Evolutionary conservation across 2,113 vertebrate species (phyloP).

Genomic region (Rhipidura dahli): DNA sequence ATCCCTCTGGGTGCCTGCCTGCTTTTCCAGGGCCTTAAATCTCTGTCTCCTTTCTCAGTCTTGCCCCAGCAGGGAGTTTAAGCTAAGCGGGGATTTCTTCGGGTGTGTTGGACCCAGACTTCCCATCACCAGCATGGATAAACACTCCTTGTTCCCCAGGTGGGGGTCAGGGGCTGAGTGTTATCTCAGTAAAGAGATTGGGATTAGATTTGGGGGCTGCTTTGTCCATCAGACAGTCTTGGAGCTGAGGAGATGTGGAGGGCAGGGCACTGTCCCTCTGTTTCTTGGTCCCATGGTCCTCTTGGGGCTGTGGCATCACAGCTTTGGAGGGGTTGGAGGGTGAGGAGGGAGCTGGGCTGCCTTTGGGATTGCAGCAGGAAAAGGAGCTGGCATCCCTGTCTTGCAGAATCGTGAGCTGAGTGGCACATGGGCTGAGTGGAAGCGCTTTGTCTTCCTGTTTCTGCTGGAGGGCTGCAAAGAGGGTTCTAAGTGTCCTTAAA

Average conservation of each 20-base stretch:
- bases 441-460: neutral
- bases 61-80: accelerated
- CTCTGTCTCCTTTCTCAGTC: neutral
- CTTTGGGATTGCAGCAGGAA: neutral
- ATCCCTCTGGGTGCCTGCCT: neutral
- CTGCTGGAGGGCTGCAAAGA: neutral
- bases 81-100: accelerated
- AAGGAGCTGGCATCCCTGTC: neutral
- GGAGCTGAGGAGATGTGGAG: neutral
- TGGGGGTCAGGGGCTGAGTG: neutral
- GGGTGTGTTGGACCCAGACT: neutral
- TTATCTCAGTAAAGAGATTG: neutral
- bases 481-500: neutral
- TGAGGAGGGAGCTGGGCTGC: neutral
- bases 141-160: accelerated
- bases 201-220: neutral
- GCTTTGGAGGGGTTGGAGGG: accelerated
- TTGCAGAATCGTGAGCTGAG: neutral
- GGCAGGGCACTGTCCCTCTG: neutral
- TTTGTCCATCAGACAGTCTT: neutral
- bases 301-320: accelerated
- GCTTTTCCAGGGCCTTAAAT: neutral
- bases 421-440: neutral
- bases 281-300: accelerated
- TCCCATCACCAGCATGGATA: neutral